Base-by-base conservation (phyloP, 2,888 invertebrate species). In the Phytoseiulus persimilis region DNA sequence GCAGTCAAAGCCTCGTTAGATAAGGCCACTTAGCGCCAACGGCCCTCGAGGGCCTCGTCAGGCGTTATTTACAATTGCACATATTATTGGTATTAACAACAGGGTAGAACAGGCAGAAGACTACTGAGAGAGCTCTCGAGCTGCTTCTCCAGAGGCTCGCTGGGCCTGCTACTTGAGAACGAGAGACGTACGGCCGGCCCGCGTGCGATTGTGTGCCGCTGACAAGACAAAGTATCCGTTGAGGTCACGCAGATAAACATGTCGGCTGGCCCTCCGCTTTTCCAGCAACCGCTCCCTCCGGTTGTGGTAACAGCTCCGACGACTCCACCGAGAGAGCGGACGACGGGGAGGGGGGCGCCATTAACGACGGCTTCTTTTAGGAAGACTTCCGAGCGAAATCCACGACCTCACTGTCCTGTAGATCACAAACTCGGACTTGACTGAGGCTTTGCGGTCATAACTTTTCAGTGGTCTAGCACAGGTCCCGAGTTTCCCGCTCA, bases 61-160 rank as follows among this genome's bases (percentile, higher is more conserved):
- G 33, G 32, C 45, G 87, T 87, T 87, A 87, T 87, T 87, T 87
- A 87, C 87, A 87, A 87, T 87, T 87, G 87, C 87, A 87, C 87
- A 87, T 87, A 87, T 87, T 87, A 87, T 87, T 87, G 87, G 87
- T 87, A 87, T 87, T 87, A 87, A 87, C 87, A 87, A 87, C 87
- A 87, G 39, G n/a, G 33, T n/a, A 33, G 32, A 28, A 65, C 65
- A 65, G 65, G 65, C 65, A 28, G 65, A 28, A 65, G 65, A 65
- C 65, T 65, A 65, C 65, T 18, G 65, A 65, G 65, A 65, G 65
- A 28, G 65, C 65, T 28, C 65, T 65, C 65, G 65, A 65, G 65
- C 65, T 65, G 65, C 65, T 65, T 65, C 65, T 65, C 65, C 65
- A 65, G 65, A 65, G 65, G 65, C 65, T 39, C 39, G 39, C 39